Conservation (phyloP, 2,113 vertebrate species). For the Mirounga angustirostris region DNA sequence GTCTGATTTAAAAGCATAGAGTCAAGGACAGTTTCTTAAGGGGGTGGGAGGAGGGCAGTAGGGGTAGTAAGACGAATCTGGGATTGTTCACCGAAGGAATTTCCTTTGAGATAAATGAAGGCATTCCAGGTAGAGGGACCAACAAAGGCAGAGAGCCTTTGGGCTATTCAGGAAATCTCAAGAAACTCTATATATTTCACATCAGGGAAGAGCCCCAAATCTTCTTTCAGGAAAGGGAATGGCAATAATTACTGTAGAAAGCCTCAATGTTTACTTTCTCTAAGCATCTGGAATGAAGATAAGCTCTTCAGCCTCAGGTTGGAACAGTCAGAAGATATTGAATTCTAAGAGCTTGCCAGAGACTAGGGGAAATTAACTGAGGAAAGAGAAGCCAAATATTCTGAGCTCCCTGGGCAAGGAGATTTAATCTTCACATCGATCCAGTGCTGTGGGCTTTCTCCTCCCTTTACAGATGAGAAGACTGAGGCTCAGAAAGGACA, state of each 20-base stretch:
- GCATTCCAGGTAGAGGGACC: too few species aligned
- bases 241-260: neutral
- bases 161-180: neutral
- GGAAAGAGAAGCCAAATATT: neutral
- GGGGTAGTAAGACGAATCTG: neutral
- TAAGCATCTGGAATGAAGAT: neutral
- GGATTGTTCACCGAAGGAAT: neutral
- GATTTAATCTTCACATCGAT: neutral
- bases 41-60: neutral
- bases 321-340: neutral
- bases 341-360: neutral
- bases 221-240: neutral
- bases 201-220: neutral
- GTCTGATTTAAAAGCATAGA: neutral
- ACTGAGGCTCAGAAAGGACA: neutral
- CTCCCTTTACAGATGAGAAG: constrained; percentile 22
- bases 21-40: neutral
- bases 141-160: neutral
- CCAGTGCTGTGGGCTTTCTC: neutral
- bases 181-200: neutral
- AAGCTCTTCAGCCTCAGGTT: neutral
- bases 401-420: neutral
- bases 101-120: neutral
- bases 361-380: neutral
- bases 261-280: neutral